These are phyloP conservation scores for Thinocorus orbignyianus DNA, from an alignment of 2,113 vertebrate genomes.

Conservation along the genomic window DNA sequence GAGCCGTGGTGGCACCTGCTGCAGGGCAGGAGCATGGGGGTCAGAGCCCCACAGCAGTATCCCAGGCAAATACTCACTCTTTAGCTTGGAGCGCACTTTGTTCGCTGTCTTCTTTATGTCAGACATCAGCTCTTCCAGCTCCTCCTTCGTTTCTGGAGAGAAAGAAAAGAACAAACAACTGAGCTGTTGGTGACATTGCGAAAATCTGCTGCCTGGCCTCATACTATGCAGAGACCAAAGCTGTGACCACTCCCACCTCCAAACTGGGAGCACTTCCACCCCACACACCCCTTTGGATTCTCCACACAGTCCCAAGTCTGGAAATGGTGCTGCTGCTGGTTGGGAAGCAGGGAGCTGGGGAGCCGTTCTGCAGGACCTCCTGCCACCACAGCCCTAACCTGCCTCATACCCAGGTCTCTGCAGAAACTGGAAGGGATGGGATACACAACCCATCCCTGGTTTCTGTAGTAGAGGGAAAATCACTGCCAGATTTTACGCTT, in stretches of 20 bases:
- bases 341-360: too few species aligned
- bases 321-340: not conserved
- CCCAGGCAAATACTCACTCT: constrained; percentile 82
- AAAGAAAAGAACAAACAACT: not conserved
- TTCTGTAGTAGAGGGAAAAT: not conserved
- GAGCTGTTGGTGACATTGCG: not conserved
- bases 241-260: not conserved
- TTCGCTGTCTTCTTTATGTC: constrained; percentile 97
- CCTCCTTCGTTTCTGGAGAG: constrained; percentile 89
- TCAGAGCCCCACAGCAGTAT: not conserved
- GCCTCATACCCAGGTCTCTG: fast-evolving
- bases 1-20: fast-evolving
- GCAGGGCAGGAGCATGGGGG: not conserved
- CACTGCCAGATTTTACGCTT: not conserved
- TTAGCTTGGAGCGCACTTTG: constrained; percentile 96
- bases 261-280: not conserved
- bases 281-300: fast-evolving
- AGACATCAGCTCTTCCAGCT: constrained; percentile 93
- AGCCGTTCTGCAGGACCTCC: not conserved
- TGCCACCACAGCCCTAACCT: not conserved
- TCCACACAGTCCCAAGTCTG: not conserved
- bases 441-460: not conserved
- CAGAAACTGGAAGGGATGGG: not conserved
- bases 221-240: fast-evolving
- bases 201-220: fast-evolving